Base-by-base conservation (phyloP, 2,113 vertebrate genomes). In the Calcarius ornatus region DNA sequence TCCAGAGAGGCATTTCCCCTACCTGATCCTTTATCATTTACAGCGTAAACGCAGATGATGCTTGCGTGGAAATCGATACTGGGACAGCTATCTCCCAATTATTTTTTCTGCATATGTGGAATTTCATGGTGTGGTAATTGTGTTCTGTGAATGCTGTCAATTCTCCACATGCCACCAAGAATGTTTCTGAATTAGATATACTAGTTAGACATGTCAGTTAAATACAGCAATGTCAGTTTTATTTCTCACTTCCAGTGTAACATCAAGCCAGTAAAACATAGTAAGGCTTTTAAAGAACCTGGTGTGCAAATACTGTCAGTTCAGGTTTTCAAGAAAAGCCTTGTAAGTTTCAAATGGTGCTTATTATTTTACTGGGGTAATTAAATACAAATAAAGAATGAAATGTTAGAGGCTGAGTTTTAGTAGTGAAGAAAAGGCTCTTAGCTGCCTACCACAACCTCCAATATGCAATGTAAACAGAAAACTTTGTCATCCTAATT, bases 141-240 rank as follows among this genome's bases (percentile, higher is more conserved):
- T 30, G 35, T 81, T 79, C 48, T 78, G 48, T 4, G 5, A 84
- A 47, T 2, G 86, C 61, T 95, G 68, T 88, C 86, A 81, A 13
- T 95, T 96, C 82, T 92, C 51, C 42, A 47, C 48, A 25, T 86
- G 63, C 24, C 72, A 60, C 88, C 56, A 1, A 66, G 68, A 90
- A 89, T 79, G 28, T 25, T 73, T 95, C 63, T 86, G 56, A 89
- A 81, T 95, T 93, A 90, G 88, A 91, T 92, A 83, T 33, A 76
- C 45, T 72, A 50, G 88, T 96, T 83, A 83, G 51, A 59, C 57
- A 70, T 68, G 72, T 90, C 88, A 92, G 43, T 93, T 94, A 95
- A 85, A 66, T 82, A 64, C 47, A 91, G 65, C 82, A 87, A 69
- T 56, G 56, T 92, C 50, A 88, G 81, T 85, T 96, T 91, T 72